Base-by-base conservation (phyloP, 2,888 invertebrate genomes). In the Tyria jacobaeae region DNA sequence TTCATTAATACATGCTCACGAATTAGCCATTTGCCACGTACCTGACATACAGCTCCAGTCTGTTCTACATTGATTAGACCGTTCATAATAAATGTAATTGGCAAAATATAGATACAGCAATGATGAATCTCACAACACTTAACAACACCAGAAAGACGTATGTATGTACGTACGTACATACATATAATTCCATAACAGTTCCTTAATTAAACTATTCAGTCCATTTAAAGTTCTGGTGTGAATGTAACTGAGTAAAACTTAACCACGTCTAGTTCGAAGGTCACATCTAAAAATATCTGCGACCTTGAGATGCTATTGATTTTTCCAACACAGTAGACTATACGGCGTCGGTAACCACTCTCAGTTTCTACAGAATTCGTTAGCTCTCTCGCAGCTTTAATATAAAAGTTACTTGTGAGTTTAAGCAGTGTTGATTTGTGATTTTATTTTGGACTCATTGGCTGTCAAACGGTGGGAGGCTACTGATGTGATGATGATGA, bases 261-360 rank as follows among this genome's bases (percentile, higher is more conserved):
- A 53, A 14, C 25, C n/a, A 7, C 15, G 17, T 44, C 27, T 21
- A 52, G 31, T 10, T 25, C 31, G 21, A 56, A 55, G 50, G 35
- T 61, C 44, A 3, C 39, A n/a, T 50, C 58, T 51, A 41, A 64
- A 53, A 52, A 58, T 66, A 70, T 53, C 25, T 10, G 9, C 52
- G 71, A 66, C 75, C 75, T 75, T 76, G 76, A 59, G 39, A 3
- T 24, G 14, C 5, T 73, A 75, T 76, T 61, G 73, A 75, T 75
- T 70, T 37, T 59, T 25, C 49, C 34, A 47, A 50, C 59, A 55
- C n/a, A 37, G 66, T 65, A 75, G 73, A 73, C 73, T 50, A 50
- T 44, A 4, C 55, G 66, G 60, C 74, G 75, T 24, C 70, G 34
- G 34, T 12, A 24, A 47, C 27, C 6, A 55, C 65, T 75, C 62